These are phyloP conservation scores for Sebastes hopkinsi DNA, from an alignment of 2,797 vertebrate genomes.

Conservation along the genomic window DNA sequence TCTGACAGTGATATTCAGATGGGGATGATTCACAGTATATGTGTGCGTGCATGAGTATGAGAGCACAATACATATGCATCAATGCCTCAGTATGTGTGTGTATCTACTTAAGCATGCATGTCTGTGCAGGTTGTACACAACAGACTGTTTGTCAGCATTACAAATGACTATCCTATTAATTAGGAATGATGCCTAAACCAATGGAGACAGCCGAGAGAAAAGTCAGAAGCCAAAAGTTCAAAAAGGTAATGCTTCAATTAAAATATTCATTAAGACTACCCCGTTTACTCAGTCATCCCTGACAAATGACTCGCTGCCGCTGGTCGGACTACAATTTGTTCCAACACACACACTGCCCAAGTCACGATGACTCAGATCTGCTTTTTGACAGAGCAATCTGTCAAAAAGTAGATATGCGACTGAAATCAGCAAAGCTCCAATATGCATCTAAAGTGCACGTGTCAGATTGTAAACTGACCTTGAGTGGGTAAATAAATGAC, in stretches of 20 bases:
- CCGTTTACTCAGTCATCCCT: slow-evolving; percentile 56
- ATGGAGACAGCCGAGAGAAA: slow-evolving; percentile 37
- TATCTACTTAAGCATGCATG: slow-evolving; percentile 7
- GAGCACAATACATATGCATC: not conserved
- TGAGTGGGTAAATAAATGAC: slow-evolving; percentile 36
- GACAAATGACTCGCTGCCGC: slow-evolving; percentile 50
- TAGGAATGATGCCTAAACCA: slow-evolving; percentile 48
- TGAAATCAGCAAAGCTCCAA: slow-evolving; percentile 3
- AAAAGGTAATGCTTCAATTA: slow-evolving; percentile 69
- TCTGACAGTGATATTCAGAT: slow-evolving; percentile 30
- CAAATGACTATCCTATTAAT: slow-evolving; percentile 50
- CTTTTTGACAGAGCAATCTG: slow-evolving; percentile 14
- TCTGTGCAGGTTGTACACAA: slow-evolving; percentile 5
- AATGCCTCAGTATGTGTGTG: not conserved
- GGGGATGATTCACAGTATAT: not conserved
- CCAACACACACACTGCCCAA: slow-evolving; percentile 12
- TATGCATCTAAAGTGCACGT: slow-evolving; percentile 34
- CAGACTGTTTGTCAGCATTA: slow-evolving; percentile 38
- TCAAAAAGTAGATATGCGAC: slow-evolving; percentile 20
- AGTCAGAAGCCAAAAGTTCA: slow-evolving; percentile 63
- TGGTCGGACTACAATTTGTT: slow-evolving; percentile 36
- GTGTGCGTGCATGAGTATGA: not conserved
- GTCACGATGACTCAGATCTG: slow-evolving; percentile 15
- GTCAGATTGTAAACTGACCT: slow-evolving; percentile 25
- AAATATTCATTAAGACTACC: slow-evolving; percentile 69